These are phyloP conservation scores for Drosophila subsilvestris DNA, from an alignment of 2,888 invertebrate genomes.

Conservation along the genomic window DNA sequence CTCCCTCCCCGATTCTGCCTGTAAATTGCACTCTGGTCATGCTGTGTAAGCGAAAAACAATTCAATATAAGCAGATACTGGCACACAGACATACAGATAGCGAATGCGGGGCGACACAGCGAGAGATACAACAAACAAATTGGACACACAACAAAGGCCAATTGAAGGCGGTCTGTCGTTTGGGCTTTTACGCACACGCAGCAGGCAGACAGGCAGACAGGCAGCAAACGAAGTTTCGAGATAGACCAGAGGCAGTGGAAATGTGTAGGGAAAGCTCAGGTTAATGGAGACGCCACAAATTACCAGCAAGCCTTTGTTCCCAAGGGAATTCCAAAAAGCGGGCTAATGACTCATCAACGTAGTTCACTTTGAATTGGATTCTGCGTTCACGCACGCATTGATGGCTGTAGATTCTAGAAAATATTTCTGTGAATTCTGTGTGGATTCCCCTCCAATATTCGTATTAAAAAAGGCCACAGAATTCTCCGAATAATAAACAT, in stretches of 20 bases:
- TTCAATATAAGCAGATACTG: conserved; percentile 44
- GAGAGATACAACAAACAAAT: conserved; percentile 13
- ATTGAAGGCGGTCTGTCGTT: conserved; percentile 26
- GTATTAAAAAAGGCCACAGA: no score
- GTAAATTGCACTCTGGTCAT: conserved; percentile 34
- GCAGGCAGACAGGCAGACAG: neutral
- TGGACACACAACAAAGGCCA: conserved; percentile 27
- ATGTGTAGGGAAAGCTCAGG: conserved; percentile 16
- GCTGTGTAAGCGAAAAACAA: conserved; percentile 56
- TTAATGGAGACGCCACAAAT: conserved; percentile 17
- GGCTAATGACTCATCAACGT: conserved; percentile 9
- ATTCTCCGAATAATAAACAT: no score
- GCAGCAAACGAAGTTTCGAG: conserved; percentile 21
- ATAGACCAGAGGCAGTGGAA: conserved; percentile 21
- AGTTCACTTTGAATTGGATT: conserved; percentile 5
- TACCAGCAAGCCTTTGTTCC: conserved; percentile 19
- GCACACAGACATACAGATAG: conserved; percentile 7
- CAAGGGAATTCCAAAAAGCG: conserved; percentile 9
- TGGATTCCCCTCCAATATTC: no score
- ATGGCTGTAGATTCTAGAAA: neutral
- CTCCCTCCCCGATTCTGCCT: neutral
- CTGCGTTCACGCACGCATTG: no score
- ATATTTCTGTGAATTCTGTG: neutral
- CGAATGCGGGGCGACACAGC: neutral
- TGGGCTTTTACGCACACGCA: conserved; percentile 43